phyloP scores from a whole-genome alignment of 2,797 vertebrate species.

The Molossus alvarezi region DNA sequence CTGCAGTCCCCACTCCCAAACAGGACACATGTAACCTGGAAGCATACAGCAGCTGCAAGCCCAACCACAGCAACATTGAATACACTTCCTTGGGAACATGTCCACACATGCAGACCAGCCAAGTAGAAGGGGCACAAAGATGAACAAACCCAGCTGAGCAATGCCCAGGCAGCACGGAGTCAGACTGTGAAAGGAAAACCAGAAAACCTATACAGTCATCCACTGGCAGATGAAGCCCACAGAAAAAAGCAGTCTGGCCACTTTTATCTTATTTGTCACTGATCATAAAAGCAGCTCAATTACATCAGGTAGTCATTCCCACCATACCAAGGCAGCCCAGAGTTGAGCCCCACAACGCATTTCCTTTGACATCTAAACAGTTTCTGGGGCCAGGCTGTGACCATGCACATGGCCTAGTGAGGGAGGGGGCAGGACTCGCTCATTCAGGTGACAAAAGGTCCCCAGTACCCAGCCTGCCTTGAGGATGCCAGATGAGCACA shows the following conservation, averaged over 20 bases:
- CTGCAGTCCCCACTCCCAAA: not conserved
- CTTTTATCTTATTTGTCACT: accelerated
- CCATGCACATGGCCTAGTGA: accelerated
- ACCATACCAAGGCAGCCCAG: not conserved
- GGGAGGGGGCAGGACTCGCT: not conserved
- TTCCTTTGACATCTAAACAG: not conserved
- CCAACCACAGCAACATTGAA: not conserved
- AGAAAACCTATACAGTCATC: not conserved
- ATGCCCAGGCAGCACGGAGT: not conserved
- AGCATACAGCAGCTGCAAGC: accelerated
- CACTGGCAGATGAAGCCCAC: accelerated
- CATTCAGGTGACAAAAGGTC: not conserved
- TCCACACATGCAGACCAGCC: accelerated
- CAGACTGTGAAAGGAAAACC: not conserved
- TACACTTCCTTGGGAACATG: not conserved
- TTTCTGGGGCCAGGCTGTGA: not conserved
- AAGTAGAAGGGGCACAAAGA: not conserved
- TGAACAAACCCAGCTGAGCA: not conserved
- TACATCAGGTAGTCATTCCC: not conserved
- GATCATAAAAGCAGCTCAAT: not conserved
- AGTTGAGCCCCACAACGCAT: not conserved
- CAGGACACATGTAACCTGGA: not conserved
- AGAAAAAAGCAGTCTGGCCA: not conserved
- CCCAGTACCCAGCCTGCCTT: not conserved
- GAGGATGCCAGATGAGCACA: not conserved